Base-by-base conservation (phyloP, 1,140 invertebrate species). In the Ostrea edulis region DNA sequence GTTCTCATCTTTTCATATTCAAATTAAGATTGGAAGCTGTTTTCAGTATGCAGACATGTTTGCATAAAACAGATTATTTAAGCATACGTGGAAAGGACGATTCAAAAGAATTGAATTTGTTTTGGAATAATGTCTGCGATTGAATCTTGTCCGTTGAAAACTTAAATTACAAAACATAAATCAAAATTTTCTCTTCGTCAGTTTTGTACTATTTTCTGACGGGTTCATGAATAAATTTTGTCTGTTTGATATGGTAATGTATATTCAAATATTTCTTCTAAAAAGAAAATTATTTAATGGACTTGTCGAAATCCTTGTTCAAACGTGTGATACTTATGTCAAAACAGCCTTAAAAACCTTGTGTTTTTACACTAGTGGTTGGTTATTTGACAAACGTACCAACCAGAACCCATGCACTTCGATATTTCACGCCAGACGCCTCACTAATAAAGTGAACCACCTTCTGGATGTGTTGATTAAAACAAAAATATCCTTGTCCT, bases 371-470 rank as follows among this genome's bases (percentile, higher is more conserved):
- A 77, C 9, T 25, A 77, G 68, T 35, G 29, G 8, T 25, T 5
- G 14, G 22, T 77, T 35, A 29, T 25, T 25, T 35, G 29, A 35
- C 29, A 25, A 22, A 25, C 68, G 68, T 77, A 35, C 68, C 68
- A 77, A 77, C 68, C 68, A 77, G 68, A 29, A 25, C 29, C 68
- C 29, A 77, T 77, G 22, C 29, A 77, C 35, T 77, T 77, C 29
- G 9, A 35, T 25, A 77, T 14, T 29, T 77, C 17, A 17, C 68
- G 22, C n/a, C 65, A 68, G 22, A 68, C 8, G 25, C 25, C 5
- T 14, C 0, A 77, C 22, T 77, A 77, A 77, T 77, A 29, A 35
- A 77, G 68, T 77, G 9, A 77, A 77, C 68, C 68, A 14, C 9
- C 29, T 35, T 77, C 25, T 9, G 9, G 14, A 11, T 77, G 22